Conservation (phyloP, 2,888 invertebrate genomes). For the Eupithecia tripunctaria region DNA sequence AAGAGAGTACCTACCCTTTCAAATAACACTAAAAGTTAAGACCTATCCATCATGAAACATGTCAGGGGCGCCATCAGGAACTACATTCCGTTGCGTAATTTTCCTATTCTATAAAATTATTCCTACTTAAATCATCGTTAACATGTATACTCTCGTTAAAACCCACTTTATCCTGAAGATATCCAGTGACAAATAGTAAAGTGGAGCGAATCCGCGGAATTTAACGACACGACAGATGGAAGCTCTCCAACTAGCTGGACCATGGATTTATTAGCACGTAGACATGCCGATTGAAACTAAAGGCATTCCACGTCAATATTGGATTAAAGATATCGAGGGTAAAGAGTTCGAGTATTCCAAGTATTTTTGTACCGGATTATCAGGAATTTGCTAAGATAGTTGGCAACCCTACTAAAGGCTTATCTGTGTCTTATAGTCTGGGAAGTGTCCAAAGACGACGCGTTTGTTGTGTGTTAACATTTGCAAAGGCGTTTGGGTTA, state of each 20-base stretch:
- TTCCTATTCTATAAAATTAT: slow-evolving; percentile 19
- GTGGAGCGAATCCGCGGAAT: slow-evolving; percentile 33
- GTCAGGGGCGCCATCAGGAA: not conserved
- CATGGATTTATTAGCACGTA: slow-evolving; percentile 33
- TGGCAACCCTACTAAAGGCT: slow-evolving; percentile 26
- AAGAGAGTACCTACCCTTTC: not conserved
- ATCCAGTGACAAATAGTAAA: slow-evolving; percentile 35
- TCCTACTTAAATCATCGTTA: slow-evolving; percentile 25
- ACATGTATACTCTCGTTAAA: slow-evolving; percentile 32
- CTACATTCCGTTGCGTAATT: slow-evolving; percentile 14
- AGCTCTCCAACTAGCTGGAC: slow-evolving; percentile 33
- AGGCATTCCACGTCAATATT: slow-evolving; percentile 30
- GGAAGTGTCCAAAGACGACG: slow-evolving; percentile 27
- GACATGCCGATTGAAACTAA: slow-evolving; percentile 31
- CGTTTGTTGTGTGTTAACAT: slow-evolving; percentile 4
- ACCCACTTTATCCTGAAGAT: slow-evolving; percentile 30
- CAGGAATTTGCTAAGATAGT: slow-evolving; percentile 19
- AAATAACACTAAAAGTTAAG: not conserved
- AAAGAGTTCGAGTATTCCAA: slow-evolving; percentile 21
- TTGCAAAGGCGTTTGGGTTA: slow-evolving; percentile 4
- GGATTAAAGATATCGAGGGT: slow-evolving; percentile 32
- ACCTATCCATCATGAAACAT: not conserved
- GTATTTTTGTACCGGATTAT: slow-evolving; percentile 30
- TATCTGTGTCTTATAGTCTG: slow-evolving; percentile 18
- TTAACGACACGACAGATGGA: slow-evolving; percentile 40